Evolutionary conservation across 2,888 invertebrate species (phyloP), one percentile per base, ranked within the genome.

Genomic region (Drymonia ruficornis): DNA sequence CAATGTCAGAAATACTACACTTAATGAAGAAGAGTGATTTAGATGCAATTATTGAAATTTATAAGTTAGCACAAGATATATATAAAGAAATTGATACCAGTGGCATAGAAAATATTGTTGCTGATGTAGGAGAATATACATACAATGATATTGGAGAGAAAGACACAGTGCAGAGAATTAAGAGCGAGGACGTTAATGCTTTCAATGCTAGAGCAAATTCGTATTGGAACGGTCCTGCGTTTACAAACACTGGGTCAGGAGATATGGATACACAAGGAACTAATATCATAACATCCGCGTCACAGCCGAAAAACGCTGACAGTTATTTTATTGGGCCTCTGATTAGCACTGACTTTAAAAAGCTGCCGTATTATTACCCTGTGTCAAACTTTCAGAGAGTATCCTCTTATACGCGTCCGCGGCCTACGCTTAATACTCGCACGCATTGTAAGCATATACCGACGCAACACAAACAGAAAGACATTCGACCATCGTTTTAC

Each of bases 1-100:
- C 77, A 0, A 83, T 92, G 55, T 71, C 87, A 19, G 76, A 86
- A 29, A 59, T 91, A 50, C 68, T 92, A 6, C 84, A 86, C 7
- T 79, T 79, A 1, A 78, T 91, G 0, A 92, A 86, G 51, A 91
- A 85, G 61, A 89, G 89, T 56, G 92, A 92, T 57, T 70, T 92
- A 50, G 87, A 91, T 71, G 84, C 91, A 7, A 81, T 92, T 12
- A 66, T 91, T 31, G 91, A 92, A 58, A 81, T 92, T 53, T 92
- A 91, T 49, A 87, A 85, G 53, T 66, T 91, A 63, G 91, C 90
- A 1, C 85, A 91, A 78, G 88, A 91, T 50, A 84, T 92, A 60
- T 89, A 87, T 49, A 86, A 82, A 50, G 89, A 91, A 70, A 75
- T 89, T 49, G 86, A 88, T 49, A 80, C 67, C 50, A 49, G 48